Base-by-base conservation (phyloP, 2,888 invertebrate genomes). In the Orchestes rusci region DNA sequence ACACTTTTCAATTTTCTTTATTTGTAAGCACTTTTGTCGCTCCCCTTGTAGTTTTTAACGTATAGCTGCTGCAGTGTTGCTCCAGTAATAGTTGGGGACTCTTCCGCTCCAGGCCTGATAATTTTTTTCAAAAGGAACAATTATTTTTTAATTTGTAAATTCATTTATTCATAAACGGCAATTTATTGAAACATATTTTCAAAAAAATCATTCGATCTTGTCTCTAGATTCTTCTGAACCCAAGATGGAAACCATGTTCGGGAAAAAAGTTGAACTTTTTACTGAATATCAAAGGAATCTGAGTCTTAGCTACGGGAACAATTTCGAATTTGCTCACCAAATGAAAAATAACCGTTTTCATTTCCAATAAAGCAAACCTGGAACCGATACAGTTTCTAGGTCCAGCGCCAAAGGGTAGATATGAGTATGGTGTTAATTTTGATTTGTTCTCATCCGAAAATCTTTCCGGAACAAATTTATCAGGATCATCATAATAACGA, bases 331-430 rank as follows among this genome's bases (percentile, higher is more conserved):
- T 56, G 1, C 45, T 39, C 34, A 68, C 37, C 13, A 67, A 20
- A 19, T 63, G 50, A 30, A 59, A 59, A 15, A 63, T 48, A 10
- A 66, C 17, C 1, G 55, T 48, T 55, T 68, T 68, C 0, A 55
- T 53, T 54, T 65, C 65, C 48, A 66, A 37, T 3, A 64, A 39
- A 7, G 66, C 66, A 48, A 66, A 67, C 49, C 66, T 54, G 3
- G 59, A 59, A 4, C 74, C 76, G 37, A 76, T 70, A 53, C 76
- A 77, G 52, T 62, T 70, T 41, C 75, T 68, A 0, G 75, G 75
- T 1, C 76, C 76, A 16, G 62, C 51, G 2, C 76, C 76, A 52
- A 75, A 76, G 0, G 76, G 75, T 58, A 72, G 55, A 50, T 68
- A 76, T 0, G 72, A 67, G 50, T 70, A 72, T 0, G 72, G 70